phyloP scores from a whole-genome alignment of 2,888 invertebrate species.

The Lasius platythorax region DNA sequence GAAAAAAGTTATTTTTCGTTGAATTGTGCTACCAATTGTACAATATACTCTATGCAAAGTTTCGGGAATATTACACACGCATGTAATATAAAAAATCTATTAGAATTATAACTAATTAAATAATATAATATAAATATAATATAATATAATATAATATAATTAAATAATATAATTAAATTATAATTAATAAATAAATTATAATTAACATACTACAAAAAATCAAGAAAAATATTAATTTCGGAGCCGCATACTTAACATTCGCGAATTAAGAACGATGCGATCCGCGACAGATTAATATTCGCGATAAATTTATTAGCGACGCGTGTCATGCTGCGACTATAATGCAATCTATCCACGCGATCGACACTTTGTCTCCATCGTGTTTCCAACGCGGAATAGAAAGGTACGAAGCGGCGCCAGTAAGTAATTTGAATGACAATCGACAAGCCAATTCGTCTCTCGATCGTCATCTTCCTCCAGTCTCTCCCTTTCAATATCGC shows the following conservation, averaged over 20 bases:
- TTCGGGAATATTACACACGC: too few species aligned
- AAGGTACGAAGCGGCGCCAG: constrained; percentile 59
- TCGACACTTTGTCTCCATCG: constrained; percentile 47
- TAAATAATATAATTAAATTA: too few species aligned
- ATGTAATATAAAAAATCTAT: not conserved
- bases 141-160: too few species aligned
- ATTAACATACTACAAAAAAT: not conserved
- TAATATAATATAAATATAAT: too few species aligned
- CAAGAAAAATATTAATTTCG: not conserved
- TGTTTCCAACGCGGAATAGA: constrained; percentile 32
- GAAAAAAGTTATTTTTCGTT: too few species aligned
- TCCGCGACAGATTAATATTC: constrained; percentile 29
- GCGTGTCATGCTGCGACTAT: constrained; percentile 44
- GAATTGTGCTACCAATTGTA: not conserved
- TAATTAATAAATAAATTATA: too few species aligned
- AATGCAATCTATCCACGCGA: constrained; percentile 61
- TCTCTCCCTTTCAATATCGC: not conserved
- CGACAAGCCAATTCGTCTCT: constrained; percentile 42
- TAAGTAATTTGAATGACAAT: constrained; percentile 68
- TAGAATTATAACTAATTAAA: too few species aligned
- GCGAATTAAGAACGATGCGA: not conserved
- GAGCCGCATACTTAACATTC: not conserved
- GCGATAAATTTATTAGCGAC: constrained; percentile 65
- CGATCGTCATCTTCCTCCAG: constrained; percentile 25
- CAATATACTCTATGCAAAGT: not conserved